Base-by-base conservation (phyloP, 2,888 invertebrate species). In the Congeria kusceri region DNA sequence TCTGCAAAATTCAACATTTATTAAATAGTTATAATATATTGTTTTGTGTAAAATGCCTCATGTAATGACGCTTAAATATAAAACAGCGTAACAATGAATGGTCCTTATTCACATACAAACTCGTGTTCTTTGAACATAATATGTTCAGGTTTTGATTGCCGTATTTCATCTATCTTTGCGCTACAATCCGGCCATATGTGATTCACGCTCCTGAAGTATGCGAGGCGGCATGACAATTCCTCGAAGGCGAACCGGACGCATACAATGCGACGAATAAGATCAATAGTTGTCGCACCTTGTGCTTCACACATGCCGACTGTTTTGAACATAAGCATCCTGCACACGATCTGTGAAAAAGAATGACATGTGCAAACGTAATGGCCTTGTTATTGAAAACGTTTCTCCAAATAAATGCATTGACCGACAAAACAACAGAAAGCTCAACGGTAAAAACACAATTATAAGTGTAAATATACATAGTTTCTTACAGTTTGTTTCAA, bases 141-240 rank as follows among this genome's bases (percentile, higher is more conserved):
- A 56, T 85, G 79, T 1, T 76, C 74, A 5, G 80, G 70, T 28
- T 71, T 73, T 15, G 72, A 70, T 27, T 77, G 61, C 53, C 80
- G 77, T 18, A 81, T 32, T 9, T 74, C 63, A 18, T 65, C 53
- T 28, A 86, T 83, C 18, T 49, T 70, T 3, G 44, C 46, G 13
- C 83, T 70, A 32, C 87, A 87, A 0, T 81, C 78, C 4, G 88
- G 88, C 83, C 87, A 86, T 13, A 82, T 76, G 23, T 70, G 61
- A 15, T 80, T 79, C 47, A 88, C 83, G 59, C 83, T 80, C 0
- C 83, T 75, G 78, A 88, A 88, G 68, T 84, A 80, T 23, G 80
- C 81, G 13, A 88, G 72, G 32, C 83, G 59, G n/a, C 70, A 57
- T 28, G 75, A 73, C 47, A 67, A 20, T 18, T 29, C 23, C 27